Evolutionary conservation across 30 jellyfish, hydroid and myxozoan species (phyloP).

Genomic region (Turritopsis rubra): DNA sequence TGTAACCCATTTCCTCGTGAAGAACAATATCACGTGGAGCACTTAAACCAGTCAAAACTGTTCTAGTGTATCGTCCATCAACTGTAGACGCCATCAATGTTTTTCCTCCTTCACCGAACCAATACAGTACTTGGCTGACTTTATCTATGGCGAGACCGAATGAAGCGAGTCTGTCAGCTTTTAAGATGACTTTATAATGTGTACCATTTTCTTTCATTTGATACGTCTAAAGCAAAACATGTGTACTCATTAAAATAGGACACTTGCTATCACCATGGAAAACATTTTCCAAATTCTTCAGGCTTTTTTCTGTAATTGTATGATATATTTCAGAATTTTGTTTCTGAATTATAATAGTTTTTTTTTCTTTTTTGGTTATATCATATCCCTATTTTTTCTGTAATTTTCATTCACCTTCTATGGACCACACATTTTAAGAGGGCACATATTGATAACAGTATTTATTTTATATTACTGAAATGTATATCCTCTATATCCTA

Average conservation of each 20-base stretch:
- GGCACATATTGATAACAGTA: too few species aligned
- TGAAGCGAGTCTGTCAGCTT: background rate
- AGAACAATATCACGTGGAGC: constrained; percentile 56
- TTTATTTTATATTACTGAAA: too few species aligned
- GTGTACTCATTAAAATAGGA: background rate
- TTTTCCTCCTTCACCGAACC: background rate
- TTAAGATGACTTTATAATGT: background rate
- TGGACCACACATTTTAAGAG: too few species aligned
- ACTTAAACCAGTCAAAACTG: constrained; percentile 23
- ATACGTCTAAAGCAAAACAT: constrained; percentile 4
- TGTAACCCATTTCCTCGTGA: constrained; percentile 63
- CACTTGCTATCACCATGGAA: too few species aligned
- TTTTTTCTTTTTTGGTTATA: too few species aligned
- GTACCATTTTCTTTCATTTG: constrained; percentile 16
- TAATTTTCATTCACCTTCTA: too few species aligned
- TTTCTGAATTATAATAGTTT: too few species aligned
- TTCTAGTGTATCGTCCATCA: background rate
- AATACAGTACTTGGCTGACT: constrained; percentile 1
- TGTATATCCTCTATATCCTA: too few species aligned
- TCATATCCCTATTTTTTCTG: too few species aligned
- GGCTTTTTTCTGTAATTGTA: too few species aligned
- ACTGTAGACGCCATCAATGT: constrained; percentile 9
- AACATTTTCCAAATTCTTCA: too few species aligned
- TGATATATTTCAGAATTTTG: too few species aligned
- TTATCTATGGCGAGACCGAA: constrained; percentile 12